phyloP scores from a whole-genome alignment of 2,113 vertebrate genomes.

The Festucalex cinctus region DNA sequence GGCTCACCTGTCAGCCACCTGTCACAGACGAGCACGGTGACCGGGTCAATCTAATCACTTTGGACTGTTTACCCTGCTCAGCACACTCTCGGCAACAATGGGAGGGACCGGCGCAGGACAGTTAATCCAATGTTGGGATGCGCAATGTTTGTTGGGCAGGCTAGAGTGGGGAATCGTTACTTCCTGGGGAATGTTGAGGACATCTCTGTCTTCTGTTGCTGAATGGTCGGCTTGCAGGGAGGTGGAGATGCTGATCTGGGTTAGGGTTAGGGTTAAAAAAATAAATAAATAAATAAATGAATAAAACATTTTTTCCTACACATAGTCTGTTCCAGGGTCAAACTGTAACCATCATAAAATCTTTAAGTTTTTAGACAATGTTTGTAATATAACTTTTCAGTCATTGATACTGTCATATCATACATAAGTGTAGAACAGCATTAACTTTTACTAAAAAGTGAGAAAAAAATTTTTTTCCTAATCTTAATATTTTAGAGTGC shows the following conservation, averaged over 20 bases:
- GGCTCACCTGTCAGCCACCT: conserved; percentile 61
- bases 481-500: neutral
- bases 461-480: neutral
- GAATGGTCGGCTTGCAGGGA: neutral
- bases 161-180: conserved; percentile 5
- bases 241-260: no score
- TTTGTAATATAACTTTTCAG: neutral
- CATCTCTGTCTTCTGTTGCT: neutral
- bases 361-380: neutral
- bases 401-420: no score
- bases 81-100: no score
- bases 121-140: conserved; percentile 25
- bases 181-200: conserved; percentile 11
- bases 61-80: conserved; percentile 59
- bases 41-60: conserved; percentile 64
- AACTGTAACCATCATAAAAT: neutral
- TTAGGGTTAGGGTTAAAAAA: no score
- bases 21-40: conserved; percentile 53
- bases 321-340: neutral
- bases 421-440: no score
- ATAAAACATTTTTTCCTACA: no score
- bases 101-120: conserved; percentile 22
- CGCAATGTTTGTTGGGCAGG: conserved; percentile 17
- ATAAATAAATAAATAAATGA: no score
- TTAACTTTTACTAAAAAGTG: neutral